Conservation (phyloP, 2,888 invertebrate species). For the Geophilus truncorum region DNA sequence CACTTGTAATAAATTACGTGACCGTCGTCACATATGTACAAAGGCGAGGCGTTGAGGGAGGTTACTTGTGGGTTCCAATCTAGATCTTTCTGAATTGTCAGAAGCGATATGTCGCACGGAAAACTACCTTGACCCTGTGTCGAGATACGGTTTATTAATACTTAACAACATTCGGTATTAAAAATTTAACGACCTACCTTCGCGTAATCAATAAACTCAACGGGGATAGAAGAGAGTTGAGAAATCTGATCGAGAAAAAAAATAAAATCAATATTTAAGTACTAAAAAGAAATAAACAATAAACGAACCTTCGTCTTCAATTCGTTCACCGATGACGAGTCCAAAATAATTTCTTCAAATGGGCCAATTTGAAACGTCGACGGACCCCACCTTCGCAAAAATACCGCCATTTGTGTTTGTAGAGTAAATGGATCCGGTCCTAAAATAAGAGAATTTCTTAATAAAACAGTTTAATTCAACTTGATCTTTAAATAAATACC, state of each 20-base stretch:
- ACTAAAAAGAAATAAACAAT: not conserved
- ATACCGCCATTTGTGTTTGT: conserved; percentile 45
- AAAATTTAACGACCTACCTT: conserved; percentile 47
- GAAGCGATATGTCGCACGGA: conserved; percentile 60
- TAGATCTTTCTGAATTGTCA: conserved; percentile 58
- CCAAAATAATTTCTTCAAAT: conserved; percentile 48
- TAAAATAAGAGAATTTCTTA: conserved; percentile 22
- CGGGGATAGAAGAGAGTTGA: conserved; percentile 57
- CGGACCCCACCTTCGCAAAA: conserved; percentile 48
- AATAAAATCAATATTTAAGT: conserved; percentile 3
- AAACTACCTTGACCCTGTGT: conserved; percentile 54
- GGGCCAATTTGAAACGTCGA: conserved; percentile 46
- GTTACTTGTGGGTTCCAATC: conserved; percentile 59
- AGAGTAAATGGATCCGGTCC: conserved; percentile 40
- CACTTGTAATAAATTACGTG: conserved; percentile 65
- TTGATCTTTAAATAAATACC: not conserved
- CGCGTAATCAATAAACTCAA: conserved; percentile 60
- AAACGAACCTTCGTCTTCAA: conserved; percentile 50
- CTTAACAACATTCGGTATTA: not conserved
- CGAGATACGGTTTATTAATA: not conserved
- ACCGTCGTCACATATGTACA: conserved; percentile 59
- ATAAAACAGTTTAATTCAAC: not conserved
- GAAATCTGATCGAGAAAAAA: conserved; percentile 49
- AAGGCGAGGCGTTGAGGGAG: conserved; percentile 56
- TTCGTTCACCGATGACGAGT: conserved; percentile 46